Evolutionary conservation across 2,113 vertebrate species (phyloP).

Genomic region (Trematocara nigrifrons): DNA sequence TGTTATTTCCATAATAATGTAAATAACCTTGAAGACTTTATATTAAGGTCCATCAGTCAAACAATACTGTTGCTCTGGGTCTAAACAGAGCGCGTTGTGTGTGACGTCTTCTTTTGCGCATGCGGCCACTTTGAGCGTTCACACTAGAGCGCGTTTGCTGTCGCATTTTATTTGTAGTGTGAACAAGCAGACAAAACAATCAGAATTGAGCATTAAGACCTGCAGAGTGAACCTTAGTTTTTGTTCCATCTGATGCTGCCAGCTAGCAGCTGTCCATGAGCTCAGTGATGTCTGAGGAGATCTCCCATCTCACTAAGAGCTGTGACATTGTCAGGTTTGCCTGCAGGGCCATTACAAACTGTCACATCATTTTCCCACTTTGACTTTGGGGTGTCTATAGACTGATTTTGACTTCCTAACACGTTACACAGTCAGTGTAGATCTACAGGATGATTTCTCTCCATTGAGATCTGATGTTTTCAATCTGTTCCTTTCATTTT

Average conservation of each 20-base stretch:
- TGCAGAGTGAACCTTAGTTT: not conserved
- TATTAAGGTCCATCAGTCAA: fast-evolving
- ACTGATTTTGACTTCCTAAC: not conserved
- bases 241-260: not conserved
- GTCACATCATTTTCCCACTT: not conserved
- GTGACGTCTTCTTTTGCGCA: fast-evolving
- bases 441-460: not conserved
- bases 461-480: not conserved
- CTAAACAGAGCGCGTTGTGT: fast-evolving
- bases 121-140: not conserved
- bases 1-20: no score
- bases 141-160: not conserved
- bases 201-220: fast-evolving
- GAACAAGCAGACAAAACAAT: fast-evolving
- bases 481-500: fast-evolving
- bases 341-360: not conserved
- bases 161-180: fast-evolving
- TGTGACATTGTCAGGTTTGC: not conserved
- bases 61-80: fast-evolving
- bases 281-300: not conserved
- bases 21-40: no score
- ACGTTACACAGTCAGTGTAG: not conserved
- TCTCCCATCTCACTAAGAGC: not conserved
- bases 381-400: fast-evolving
- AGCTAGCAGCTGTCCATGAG: not conserved